phyloP scores from a whole-genome alignment of 2,113 vertebrate species.

The Triplophysa rosa region DNA sequence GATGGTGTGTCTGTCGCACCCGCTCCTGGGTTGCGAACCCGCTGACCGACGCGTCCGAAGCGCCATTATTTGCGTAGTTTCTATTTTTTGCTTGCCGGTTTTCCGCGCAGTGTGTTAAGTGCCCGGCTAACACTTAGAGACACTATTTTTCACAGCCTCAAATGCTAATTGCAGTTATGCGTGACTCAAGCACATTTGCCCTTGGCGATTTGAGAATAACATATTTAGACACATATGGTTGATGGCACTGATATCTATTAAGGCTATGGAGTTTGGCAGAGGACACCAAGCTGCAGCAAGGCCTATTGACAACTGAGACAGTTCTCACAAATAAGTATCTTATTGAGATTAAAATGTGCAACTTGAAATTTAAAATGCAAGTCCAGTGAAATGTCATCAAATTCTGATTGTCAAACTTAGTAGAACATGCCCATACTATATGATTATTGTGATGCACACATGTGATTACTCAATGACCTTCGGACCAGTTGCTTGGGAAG shows the following conservation, averaged over 20 bases:
- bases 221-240: slow-evolving; percentile 27
- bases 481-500: too few relatives aligned
- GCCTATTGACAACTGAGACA: not conserved
- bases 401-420: not conserved
- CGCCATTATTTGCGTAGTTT: not conserved
- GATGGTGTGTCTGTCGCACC: slow-evolving; percentile 11
- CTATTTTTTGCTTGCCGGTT: slow-evolving; percentile 7
- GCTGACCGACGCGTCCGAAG: slow-evolving; percentile 25
- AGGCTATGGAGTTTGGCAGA: not conserved
- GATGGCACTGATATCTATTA: slow-evolving; percentile 11
- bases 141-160: slow-evolving; percentile 32
- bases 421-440: not conserved
- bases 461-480: not conserved
- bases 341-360: not conserved
- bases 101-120: not conserved
- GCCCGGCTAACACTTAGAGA: slow-evolving; percentile 11
- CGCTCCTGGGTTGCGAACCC: slow-evolving; percentile 15
- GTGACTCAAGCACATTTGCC: slow-evolving; percentile 3
- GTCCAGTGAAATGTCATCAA: not conserved
- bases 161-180: slow-evolving; percentile 14
- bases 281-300: not conserved
- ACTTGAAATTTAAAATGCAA: too few relatives aligned
- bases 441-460: not conserved
- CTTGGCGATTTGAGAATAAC: not conserved
- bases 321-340: not conserved